Percentiles rank a stretch among this genome's conserved stretches.
Conservation (phyloP, 2,888 invertebrate species). For the Eristalis tenax region DNA sequence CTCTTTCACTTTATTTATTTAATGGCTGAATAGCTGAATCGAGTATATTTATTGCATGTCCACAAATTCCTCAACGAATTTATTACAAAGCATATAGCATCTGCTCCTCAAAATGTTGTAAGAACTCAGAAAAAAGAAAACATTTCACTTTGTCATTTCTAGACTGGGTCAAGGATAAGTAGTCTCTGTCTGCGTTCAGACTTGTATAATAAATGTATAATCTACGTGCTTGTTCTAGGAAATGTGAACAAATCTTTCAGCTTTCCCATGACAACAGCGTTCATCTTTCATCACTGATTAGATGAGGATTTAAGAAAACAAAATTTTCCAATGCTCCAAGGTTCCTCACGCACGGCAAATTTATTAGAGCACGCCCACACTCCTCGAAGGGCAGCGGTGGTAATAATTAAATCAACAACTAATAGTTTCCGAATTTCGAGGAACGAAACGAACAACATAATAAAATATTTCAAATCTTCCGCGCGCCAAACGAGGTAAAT, state of each 20-base stretch:
- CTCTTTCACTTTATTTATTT: background rate
- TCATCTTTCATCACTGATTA: background rate
- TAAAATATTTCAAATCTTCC: slow-evolving; percentile 6
- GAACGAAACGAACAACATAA: background rate
- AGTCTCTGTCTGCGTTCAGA: background rate
- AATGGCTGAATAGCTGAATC: background rate
- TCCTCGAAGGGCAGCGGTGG: background rate
- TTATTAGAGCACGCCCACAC: background rate
- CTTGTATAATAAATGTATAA: background rate
- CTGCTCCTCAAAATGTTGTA: background rate
- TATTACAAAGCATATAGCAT: background rate
- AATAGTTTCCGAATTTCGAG: background rate
- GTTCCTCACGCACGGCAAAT: background rate
- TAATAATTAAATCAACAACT: background rate
- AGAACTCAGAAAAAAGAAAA: background rate
- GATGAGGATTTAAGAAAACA: background rate
- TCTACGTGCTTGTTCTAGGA: background rate
- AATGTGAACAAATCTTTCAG: background rate
- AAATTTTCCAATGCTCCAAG: background rate
- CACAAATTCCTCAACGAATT: background rate
- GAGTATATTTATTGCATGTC: background rate
- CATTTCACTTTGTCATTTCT: background rate
- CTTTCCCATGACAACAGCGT: background rate
- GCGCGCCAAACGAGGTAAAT: slow-evolving; percentile 54
- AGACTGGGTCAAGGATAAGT: slow-evolving; percentile 20